Conservation (phyloP, 2,797 vertebrate species). For the Nasua narica region DNA sequence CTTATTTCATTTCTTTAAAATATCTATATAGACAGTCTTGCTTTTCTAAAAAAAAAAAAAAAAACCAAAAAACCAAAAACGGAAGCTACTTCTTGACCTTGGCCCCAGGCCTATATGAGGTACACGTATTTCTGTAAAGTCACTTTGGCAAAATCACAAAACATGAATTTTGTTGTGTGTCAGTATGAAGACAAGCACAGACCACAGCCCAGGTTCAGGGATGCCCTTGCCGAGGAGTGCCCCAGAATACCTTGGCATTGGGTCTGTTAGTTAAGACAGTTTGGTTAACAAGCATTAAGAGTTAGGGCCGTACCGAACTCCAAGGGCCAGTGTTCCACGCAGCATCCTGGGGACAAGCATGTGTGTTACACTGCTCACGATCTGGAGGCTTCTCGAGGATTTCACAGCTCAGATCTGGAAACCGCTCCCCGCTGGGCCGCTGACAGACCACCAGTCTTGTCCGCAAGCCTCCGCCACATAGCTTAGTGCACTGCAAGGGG, state of each 20-base stretch:
- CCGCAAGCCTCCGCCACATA: conserved; percentile 93
- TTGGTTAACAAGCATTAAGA: conserved; percentile 80
- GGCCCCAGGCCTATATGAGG: conserved; percentile 33
- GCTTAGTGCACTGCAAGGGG: conserved; percentile 91
- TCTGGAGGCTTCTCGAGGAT: conserved; percentile 98
- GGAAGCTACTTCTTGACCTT: not conserved
- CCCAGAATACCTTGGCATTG: conserved; percentile 74
- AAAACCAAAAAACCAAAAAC: not conserved
- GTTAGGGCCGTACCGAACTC: conserved; percentile 98
- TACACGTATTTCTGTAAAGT: not conserved
- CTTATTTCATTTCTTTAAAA: not conserved
- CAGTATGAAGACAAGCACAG: not conserved
- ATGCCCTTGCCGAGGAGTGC: not conserved
- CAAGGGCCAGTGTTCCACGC: conserved; percentile 96
- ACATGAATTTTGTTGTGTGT: not conserved
- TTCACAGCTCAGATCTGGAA: conserved; percentile 98
- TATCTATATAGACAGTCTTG: not conserved
- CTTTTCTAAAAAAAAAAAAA: not conserved
- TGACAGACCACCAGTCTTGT: conserved; percentile 97
- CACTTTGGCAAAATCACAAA: not conserved
- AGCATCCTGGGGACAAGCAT: conserved; percentile 91
- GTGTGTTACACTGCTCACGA: conserved; percentile 97
- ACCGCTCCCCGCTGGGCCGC: conserved; percentile 92
- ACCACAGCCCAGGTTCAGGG: not conserved
- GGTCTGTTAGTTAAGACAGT: conserved; percentile 69